Conservation (phyloP, 1,140 invertebrate genomes). For the Calephelis nemesis region DNA sequence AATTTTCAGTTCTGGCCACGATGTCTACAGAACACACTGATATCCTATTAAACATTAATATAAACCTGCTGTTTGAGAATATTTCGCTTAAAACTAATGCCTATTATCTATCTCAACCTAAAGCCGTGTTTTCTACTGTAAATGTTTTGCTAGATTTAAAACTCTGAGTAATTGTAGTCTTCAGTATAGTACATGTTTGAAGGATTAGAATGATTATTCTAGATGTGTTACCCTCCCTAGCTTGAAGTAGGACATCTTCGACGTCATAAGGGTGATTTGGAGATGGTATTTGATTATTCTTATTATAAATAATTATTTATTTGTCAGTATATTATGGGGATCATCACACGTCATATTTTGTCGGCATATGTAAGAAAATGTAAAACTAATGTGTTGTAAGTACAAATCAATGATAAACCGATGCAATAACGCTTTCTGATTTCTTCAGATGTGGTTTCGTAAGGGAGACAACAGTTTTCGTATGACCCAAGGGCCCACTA, state of each 20-base stretch:
- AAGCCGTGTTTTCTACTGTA: constrained; percentile 46
- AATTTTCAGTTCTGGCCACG: background rate
- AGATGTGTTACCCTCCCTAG: constrained; percentile 55
- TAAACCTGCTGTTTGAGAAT: background rate
- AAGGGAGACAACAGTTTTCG: background rate
- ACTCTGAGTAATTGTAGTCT: constrained; percentile 9
- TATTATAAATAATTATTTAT: constrained; percentile 46
- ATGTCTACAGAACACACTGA: background rate
- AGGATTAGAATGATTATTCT: constrained; percentile 33
- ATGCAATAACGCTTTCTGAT: constrained; percentile 63
- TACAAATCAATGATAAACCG: constrained; percentile 68
- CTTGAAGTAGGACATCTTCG: constrained; percentile 59
- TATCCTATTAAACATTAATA: background rate
- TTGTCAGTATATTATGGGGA: constrained; percentile 58
- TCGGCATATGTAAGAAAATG: constrained; percentile 48
- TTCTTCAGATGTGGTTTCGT: constrained; percentile 71
- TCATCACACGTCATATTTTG: constrained; percentile 43
- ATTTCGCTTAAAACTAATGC: constrained; percentile 41
- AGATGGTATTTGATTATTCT: constrained; percentile 19
- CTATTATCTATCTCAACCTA: constrained; percentile 52
- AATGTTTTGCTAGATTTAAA: constrained; percentile 55
- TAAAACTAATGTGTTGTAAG: constrained; percentile 73
- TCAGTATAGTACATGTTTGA: constrained; percentile 28
- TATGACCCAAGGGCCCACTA: too few species aligned
- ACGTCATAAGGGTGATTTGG: constrained; percentile 48